phyloP scores from a whole-genome alignment of 1,140 invertebrate species.

The Drosophila chauvacae region DNA sequence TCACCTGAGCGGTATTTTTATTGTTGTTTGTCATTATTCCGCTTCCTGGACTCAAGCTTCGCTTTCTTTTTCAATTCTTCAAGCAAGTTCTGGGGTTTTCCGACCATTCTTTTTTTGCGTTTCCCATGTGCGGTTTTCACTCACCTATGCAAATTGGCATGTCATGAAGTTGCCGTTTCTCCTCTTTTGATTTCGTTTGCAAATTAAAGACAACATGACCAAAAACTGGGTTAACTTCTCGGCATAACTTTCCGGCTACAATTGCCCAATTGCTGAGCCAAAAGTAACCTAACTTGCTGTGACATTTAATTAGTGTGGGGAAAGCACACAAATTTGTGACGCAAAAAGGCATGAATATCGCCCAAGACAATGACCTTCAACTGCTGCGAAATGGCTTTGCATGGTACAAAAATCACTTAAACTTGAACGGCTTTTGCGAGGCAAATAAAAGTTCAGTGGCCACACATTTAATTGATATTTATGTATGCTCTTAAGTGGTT shows the following conservation, averaged over 20 bases:
- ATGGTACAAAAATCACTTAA: constrained; percentile 70
- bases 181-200: constrained; percentile 25
- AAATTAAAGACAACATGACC: constrained; percentile 35
- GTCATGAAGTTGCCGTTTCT: constrained; percentile 46
- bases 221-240: constrained; percentile 37
- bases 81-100: constrained; percentile 15
- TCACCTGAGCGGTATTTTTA: constrained; percentile 35
- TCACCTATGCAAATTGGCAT: constrained; percentile 72
- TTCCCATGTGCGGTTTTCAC: constrained; percentile 1
- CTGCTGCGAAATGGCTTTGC: constrained; percentile 21
- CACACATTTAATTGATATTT: constrained; percentile 72
- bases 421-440: constrained; percentile 60
- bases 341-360: constrained; percentile 61
- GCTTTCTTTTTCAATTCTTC: constrained; percentile 27
- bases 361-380: constrained; percentile 70
- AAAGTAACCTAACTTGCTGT: constrained; percentile 41
- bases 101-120: neutral
- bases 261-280: constrained; percentile 52
- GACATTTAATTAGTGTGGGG: constrained; percentile 59
- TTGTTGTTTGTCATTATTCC: constrained; percentile 28
- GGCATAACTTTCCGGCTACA: constrained; percentile 50
- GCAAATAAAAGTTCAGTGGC: constrained; percentile 62
- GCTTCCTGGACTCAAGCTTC: constrained; percentile 28
- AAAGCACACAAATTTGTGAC: constrained; percentile 48
- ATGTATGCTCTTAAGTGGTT: constrained; percentile 56